Evolutionary conservation across 2,113 vertebrate species (phyloP), one percentile per base, ranked within the genome.

Genomic region (Kryptolebias marmoratus): DNA sequence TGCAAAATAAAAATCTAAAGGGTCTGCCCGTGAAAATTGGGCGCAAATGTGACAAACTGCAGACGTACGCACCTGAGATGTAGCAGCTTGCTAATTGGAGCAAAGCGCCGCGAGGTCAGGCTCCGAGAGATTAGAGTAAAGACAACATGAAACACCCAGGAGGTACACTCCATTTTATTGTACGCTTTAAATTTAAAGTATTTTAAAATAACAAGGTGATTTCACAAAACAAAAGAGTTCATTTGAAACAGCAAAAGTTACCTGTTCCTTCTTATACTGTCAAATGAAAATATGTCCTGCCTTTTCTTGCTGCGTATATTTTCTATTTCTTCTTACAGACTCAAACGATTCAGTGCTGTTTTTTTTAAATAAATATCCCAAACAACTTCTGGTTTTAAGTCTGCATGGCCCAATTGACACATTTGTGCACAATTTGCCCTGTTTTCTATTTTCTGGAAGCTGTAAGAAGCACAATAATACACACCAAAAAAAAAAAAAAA

Each of bases 381-480:
- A 61, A 62, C 49, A 76, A 83, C 50, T 16, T 61, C 22, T 70
- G 11, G 61, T 58, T 48, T 68, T 59, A 65, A 71, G 59, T 50
- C 52, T 71, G 39, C 10, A 31, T 82, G 79, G 69, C 78, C 81
- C 73, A 88, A 61, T 86, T 87, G 80, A 77, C 50, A 2, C 39
- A 10, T 42, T 6, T 71, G n/a, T 57, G 86, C 56, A 72, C 65
- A 88, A 50, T 85, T 84, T 87, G 79, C 50, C 81, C 83, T 72
- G 76, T 61, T 91, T 85, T 89, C 83, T 92, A 89, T 90, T 90
- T 22, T 90, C 87, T 92, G 81, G 89, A 91, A 85, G 57, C 83
- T 84, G 60, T 75, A 71, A 54, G 77, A 86, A 73, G 42, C 18
- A 56, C 30, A 66, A 18, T 75, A 47, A 69, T n/a, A 72, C 30